phyloP scores from a whole-genome alignment of 2,888 invertebrate genomes.

The Leptodirus hochenwartii region DNA sequence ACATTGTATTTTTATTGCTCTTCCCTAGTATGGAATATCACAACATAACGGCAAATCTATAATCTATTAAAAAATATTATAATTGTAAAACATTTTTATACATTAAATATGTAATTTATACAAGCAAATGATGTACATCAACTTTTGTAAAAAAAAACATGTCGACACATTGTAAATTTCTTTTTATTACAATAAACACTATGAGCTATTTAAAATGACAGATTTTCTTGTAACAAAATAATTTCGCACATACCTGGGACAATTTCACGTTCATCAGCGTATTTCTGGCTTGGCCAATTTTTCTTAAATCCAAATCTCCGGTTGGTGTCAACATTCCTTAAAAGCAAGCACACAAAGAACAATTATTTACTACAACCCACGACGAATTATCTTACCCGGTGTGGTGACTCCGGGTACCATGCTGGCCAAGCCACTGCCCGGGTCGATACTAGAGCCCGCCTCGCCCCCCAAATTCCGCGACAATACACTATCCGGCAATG shows the following conservation, averaged over 20 bases:
- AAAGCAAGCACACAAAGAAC: neutral
- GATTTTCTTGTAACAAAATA: conserved; percentile 5
- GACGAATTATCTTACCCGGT: conserved; percentile 32
- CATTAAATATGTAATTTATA: too few species aligned
- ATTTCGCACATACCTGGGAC: conserved; percentile 41
- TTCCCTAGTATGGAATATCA: too few species aligned
- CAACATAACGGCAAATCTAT: too few species aligned
- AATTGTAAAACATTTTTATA: too few species aligned
- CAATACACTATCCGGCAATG: conserved; percentile 89
- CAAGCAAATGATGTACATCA: too few species aligned
- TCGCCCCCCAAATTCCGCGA: conserved; percentile 75
- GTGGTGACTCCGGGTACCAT: conserved; percentile 75
- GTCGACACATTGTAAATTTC: too few species aligned
- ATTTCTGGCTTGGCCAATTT: conserved; percentile 97
- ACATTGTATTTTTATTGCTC: too few species aligned
- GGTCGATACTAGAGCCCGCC: conserved; percentile 59
- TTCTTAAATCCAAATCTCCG: conserved; percentile 87
- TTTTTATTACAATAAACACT: too few species aligned
- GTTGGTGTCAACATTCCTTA: conserved; percentile 63
- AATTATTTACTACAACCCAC: neutral
- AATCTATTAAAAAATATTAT: too few species aligned
- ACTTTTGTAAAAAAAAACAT: too few species aligned
- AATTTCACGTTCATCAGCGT: conserved; percentile 98
- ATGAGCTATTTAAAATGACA: too few species aligned
- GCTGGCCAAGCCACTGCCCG: conserved; percentile 68